phyloP scores from a whole-genome alignment of 2,888 invertebrate species.

The Drosophila aldrichi region DNA sequence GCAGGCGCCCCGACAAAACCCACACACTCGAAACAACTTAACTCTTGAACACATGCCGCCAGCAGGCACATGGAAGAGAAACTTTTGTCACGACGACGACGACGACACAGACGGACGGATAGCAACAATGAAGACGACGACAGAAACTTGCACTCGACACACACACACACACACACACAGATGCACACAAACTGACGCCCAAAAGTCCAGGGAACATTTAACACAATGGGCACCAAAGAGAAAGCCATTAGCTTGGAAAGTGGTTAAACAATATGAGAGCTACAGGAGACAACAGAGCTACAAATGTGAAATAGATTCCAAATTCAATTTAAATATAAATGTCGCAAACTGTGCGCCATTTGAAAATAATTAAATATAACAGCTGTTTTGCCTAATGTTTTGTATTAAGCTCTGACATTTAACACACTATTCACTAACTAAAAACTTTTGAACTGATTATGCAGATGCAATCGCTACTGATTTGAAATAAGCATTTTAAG shows the following conservation, averaged over 20 bases:
- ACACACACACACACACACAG: constrained; percentile 17
- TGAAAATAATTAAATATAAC: not conserved
- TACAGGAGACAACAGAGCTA: constrained; percentile 12
- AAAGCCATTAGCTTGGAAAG: constrained; percentile 48
- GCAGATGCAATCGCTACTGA: too few species aligned
- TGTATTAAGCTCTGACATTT: not conserved
- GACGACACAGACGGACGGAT: constrained; percentile 54
- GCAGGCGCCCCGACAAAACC: constrained; percentile 11
- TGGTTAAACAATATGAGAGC: constrained; percentile 39
- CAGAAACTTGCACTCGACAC: constrained; percentile 69
- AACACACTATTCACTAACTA: not conserved
- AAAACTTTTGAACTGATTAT: not conserved
- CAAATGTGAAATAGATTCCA: constrained; percentile 36
- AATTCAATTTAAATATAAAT: constrained; percentile 23
- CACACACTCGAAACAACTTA: constrained; percentile 72
- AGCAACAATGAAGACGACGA: constrained; percentile 76
- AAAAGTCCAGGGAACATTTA: constrained; percentile 59
- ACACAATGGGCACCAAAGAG: constrained; percentile 66
- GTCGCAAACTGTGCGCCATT: not conserved
- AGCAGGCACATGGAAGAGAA: constrained; percentile 76
- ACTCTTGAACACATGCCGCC: constrained; percentile 80
- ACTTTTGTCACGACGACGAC: constrained; percentile 71
- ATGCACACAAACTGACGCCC: constrained; percentile 21
- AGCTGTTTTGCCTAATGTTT: not conserved
- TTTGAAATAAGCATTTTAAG: too few species aligned